These are phyloP conservation scores for Macaria notata DNA, from an alignment of 2,888 invertebrate genomes.

Conservation along the genomic window DNA sequence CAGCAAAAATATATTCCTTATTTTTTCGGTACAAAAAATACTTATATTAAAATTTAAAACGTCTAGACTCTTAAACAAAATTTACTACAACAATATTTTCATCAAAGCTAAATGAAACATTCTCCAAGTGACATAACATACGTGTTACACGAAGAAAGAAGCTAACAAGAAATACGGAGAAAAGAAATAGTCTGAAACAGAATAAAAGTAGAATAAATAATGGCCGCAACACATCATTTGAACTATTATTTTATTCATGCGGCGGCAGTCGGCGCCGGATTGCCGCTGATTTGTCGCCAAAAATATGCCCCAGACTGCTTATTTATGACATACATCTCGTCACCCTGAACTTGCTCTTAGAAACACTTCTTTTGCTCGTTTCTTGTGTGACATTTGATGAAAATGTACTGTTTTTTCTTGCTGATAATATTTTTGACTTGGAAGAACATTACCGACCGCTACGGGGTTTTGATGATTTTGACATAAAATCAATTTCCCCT, in stretches of 20 bases:
- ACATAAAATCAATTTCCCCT: no score
- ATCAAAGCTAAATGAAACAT: no score
- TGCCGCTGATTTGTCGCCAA: conserved; percentile 15
- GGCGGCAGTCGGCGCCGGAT: conserved; percentile 13
- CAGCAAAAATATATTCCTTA: no score
- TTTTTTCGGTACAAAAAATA: no score
- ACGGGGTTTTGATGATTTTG: no score
- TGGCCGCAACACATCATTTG: conserved; percentile 7
- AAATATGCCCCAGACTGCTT: conserved; percentile 6
- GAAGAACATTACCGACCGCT: no score
- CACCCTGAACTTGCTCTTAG: conserved; percentile 8
- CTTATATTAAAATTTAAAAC: no score
- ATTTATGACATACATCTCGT: neutral
- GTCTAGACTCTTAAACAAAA: no score
- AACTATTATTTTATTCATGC: conserved; percentile 17
- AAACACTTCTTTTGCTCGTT: neutral
- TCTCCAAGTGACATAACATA: no score
- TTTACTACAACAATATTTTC: no score
- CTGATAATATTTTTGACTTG: no score
- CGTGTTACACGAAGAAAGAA: no score
- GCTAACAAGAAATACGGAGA: neutral
- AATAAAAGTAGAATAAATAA: neutral
- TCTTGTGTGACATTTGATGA: neutral
- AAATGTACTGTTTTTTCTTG: neutral
- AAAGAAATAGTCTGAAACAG: conserved; percentile 4